Conservation (phyloP, 2,113 vertebrate genomes). For the Burhinus oedicnemus region DNA sequence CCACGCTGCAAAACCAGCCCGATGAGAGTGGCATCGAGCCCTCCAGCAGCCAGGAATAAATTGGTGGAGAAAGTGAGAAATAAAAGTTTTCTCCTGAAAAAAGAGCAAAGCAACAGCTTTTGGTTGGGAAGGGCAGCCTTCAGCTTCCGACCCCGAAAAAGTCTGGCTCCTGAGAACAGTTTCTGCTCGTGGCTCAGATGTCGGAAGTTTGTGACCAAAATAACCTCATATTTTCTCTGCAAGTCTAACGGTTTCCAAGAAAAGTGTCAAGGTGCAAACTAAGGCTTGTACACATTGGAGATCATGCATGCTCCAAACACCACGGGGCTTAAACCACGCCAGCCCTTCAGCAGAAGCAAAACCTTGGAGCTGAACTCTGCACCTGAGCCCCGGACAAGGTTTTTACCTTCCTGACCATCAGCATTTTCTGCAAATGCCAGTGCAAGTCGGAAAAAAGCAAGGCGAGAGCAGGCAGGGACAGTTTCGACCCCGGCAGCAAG, state of each 20-base stretch:
- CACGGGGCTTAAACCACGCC: background rate
- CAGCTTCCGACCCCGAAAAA: background rate
- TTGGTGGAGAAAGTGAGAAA: background rate
- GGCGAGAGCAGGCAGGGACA: background rate
- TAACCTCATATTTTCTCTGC: background rate
- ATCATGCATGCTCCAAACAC: background rate
- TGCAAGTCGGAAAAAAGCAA: accelerated
- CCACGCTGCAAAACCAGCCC: background rate
- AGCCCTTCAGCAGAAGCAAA: background rate
- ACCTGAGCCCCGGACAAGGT: background rate
- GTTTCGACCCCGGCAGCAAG: background rate
- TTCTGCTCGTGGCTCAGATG: background rate
- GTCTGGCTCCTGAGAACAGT: background rate
- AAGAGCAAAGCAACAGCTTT: background rate
- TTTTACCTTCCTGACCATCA: background rate
- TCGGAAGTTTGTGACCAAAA: background rate
- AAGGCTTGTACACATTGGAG: background rate
- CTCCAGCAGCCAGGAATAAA: background rate
- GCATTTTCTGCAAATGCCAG: background rate
- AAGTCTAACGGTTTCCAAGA: background rate
- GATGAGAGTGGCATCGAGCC: accelerated
- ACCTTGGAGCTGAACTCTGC: background rate
- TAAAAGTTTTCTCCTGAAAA: background rate
- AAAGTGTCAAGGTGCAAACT: background rate
- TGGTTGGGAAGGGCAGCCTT: background rate